phyloP scores from a whole-genome alignment of 2,888 invertebrate genomes.

The Thyatira batis region DNA sequence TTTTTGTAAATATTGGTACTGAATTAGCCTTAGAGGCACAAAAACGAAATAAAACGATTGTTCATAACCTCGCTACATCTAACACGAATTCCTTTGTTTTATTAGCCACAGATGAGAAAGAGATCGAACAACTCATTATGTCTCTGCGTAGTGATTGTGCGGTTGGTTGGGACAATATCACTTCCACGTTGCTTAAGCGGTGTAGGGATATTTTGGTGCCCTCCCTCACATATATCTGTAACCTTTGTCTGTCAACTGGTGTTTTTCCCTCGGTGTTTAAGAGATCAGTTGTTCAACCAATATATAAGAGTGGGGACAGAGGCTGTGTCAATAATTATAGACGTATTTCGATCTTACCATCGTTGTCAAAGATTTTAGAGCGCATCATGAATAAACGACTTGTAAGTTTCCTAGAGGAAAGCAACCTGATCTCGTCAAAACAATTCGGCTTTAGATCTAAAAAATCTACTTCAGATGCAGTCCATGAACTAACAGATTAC shows the following conservation, averaged over 20 bases:
- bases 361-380: too few species aligned
- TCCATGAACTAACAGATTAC: too few species aligned
- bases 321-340: background rate
- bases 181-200: background rate
- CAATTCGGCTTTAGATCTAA: too few species aligned
- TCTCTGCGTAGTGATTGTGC: background rate
- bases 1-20: background rate
- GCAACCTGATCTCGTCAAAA: too few species aligned
- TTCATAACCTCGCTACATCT: background rate
- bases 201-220: background rate
- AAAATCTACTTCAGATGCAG: too few species aligned
- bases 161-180: background rate
- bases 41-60: background rate
- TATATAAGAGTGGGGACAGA: background rate
- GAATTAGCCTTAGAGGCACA: background rate
- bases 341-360: background rate
- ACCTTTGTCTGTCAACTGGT: background rate
- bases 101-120: background rate
- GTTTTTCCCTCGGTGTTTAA: background rate
- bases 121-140: conserved; percentile 1
- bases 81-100: background rate
- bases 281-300: background rate
- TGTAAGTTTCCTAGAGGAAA: too few species aligned
- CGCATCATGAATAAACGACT: too few species aligned
- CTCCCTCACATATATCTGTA: background rate